Conservation (phyloP, 1,140 invertebrate species). For the Saxidomus purpurata region DNA sequence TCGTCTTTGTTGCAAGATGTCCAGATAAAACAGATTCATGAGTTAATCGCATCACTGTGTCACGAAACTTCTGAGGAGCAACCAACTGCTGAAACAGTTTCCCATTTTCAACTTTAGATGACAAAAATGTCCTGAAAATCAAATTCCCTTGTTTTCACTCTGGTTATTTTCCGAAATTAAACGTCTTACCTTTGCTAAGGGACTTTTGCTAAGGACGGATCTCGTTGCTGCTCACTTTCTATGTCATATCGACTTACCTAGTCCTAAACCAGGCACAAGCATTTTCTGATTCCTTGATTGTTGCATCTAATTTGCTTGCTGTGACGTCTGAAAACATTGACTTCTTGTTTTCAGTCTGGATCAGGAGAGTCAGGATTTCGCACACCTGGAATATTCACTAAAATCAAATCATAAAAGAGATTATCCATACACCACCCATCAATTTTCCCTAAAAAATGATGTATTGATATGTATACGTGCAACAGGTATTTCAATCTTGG, state of each 20-base stretch:
- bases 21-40: constrained; percentile 44
- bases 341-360: neutral
- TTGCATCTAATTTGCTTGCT: neutral
- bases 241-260: constrained; percentile 8
- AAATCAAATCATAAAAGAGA: constrained; percentile 67
- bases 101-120: neutral
- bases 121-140: constrained; percentile 23
- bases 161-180: neutral
- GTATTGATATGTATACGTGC: constrained; percentile 57
- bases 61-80: neutral
- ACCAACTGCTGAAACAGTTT: constrained; percentile 7
- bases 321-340: neutral
- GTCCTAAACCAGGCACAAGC: neutral
- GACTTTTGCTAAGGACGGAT: neutral
- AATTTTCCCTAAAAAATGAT: constrained; percentile 54
- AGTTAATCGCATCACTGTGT: constrained; percentile 33
- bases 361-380: neutral
- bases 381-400: constrained; percentile 66
- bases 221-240: neutral
- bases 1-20: constrained; percentile 21
- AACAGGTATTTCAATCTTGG: constrained; percentile 29
- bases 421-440: constrained; percentile 67
- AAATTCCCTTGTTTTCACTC: neutral
- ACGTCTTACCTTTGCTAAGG: neutral
- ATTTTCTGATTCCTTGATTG: neutral